Conservation (phyloP, 2,113 vertebrate species). For the Ornithorhynchus anatinus region DNA sequence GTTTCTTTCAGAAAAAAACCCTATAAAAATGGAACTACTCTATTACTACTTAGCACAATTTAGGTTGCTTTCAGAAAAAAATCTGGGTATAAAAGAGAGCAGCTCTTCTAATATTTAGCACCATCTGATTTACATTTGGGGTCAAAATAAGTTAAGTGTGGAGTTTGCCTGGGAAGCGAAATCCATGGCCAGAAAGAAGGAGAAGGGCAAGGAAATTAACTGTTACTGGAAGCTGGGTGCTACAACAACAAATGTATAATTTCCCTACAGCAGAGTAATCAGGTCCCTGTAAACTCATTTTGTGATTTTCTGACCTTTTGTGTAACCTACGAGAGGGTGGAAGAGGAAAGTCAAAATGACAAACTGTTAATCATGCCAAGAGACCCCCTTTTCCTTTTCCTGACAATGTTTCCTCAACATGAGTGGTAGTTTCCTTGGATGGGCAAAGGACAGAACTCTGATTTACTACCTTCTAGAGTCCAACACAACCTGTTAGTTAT, state of each 20-base stretch:
- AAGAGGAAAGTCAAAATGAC: slow-evolving; percentile 74
- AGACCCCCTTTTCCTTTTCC: slow-evolving; percentile 75
- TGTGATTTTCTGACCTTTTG: slow-evolving; percentile 65
- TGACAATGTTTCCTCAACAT: slow-evolving; percentile 72
- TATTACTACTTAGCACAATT: background rate
- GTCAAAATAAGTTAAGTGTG: background rate
- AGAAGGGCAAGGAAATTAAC: slow-evolving; percentile 44
- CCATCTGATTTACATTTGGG: background rate
- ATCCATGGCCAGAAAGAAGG: too few species aligned
- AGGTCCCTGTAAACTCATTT: slow-evolving; percentile 50
- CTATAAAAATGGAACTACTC: background rate
- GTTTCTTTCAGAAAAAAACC: slow-evolving; percentile 2
- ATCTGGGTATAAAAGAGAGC: background rate
- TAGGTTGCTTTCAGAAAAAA: slow-evolving; percentile 19
- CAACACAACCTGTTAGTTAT: slow-evolving; percentile 29
- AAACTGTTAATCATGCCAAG: slow-evolving; percentile 66
- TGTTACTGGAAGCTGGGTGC: slow-evolving; percentile 42
- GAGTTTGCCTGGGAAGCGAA: background rate
- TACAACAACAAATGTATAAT: slow-evolving; percentile 50
- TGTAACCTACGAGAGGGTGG: slow-evolving; percentile 62
- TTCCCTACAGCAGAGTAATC: slow-evolving; percentile 43
- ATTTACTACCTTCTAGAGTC: slow-evolving; percentile 54
- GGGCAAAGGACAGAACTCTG: slow-evolving; percentile 60
- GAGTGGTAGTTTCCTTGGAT: slow-evolving; percentile 73
- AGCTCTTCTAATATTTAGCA: background rate